Evolutionary conservation across 2,888 invertebrate species (phyloP).

Genomic region (Alsophila aescularia): DNA sequence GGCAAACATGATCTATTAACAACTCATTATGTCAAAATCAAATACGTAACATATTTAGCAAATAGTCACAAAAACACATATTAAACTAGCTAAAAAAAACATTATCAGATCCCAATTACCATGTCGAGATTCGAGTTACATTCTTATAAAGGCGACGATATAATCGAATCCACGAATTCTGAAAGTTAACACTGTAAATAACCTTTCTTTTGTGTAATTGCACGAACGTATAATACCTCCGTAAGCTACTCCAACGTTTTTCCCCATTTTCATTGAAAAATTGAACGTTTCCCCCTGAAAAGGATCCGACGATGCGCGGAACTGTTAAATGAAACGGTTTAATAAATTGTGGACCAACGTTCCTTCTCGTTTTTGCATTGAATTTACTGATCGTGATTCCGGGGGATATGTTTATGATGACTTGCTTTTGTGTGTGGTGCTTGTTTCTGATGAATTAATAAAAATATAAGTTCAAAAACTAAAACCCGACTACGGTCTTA

Average conservation of each 20-base stretch:
- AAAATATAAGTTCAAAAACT: no score
- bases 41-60: no score
- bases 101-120: no score
- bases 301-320: constrained; percentile 2
- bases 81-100: no score
- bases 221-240: constrained; percentile 13
- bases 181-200: constrained; percentile 10
- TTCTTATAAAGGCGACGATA: background rate
- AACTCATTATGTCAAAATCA: no score
- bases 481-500: no score
- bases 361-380: background rate
- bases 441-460: no score
- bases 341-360: constrained; percentile 9
- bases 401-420: background rate
- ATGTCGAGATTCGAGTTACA: no score
- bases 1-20: no score
- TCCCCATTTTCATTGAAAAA: constrained; percentile 15
- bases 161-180: background rate
- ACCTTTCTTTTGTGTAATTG: constrained; percentile 16
- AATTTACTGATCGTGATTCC: background rate
- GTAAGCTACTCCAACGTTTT: constrained; percentile 2
- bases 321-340: constrained; percentile 12
- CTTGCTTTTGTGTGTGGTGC: no score
- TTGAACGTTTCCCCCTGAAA: constrained; percentile 17
- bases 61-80: no score